Percentiles rank a stretch among this genome's conserved stretches.
Evolutionary conservation across 1,140 invertebrate species (phyloP).

Genomic region (Phymastichus coffea): DNA sequence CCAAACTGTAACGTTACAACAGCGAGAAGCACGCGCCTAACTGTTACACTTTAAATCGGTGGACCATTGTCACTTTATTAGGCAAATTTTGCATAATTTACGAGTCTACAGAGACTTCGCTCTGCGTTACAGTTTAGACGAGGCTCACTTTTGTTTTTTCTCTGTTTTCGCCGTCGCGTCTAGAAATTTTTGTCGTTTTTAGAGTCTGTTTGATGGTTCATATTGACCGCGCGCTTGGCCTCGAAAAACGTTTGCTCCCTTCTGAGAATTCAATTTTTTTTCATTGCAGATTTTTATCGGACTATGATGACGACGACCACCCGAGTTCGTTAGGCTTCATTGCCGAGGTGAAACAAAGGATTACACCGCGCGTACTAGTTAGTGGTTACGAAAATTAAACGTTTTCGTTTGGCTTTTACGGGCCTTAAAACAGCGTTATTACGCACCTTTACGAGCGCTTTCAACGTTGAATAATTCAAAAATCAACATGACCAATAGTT

Average conservation of each 20-base stretch:
- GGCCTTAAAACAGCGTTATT: not conserved
- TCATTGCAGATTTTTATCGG: too few species aligned
- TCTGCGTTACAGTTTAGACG: constrained; percentile 41
- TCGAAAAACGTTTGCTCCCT: too few species aligned
- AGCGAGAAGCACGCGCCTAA: constrained; percentile 23
- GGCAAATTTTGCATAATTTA: constrained; percentile 43
- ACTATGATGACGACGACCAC: too few species aligned
- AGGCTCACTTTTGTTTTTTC: constrained; percentile 16
- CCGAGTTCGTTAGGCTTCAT: constrained; percentile 22
- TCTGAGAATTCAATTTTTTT: too few species aligned
- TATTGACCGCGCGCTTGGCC: not conserved
- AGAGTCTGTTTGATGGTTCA: not conserved
- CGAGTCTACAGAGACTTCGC: constrained; percentile 31
- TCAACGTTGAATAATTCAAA: too few species aligned
- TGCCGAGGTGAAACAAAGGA: constrained; percentile 9
- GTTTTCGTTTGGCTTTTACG: not conserved
- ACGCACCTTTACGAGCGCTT: not conserved
- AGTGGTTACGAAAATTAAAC: not conserved
- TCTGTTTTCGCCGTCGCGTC: not conserved
- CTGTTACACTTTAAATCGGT: constrained; percentile 50
- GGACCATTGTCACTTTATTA: constrained; percentile 32
- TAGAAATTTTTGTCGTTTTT: constrained; percentile 13
- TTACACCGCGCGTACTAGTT: not conserved
- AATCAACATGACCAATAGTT: too few species aligned
- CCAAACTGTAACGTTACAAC: constrained; percentile 36